Base-by-base conservation (phyloP, 2,113 vertebrate genomes). In the Albula glossodonta region DNA sequence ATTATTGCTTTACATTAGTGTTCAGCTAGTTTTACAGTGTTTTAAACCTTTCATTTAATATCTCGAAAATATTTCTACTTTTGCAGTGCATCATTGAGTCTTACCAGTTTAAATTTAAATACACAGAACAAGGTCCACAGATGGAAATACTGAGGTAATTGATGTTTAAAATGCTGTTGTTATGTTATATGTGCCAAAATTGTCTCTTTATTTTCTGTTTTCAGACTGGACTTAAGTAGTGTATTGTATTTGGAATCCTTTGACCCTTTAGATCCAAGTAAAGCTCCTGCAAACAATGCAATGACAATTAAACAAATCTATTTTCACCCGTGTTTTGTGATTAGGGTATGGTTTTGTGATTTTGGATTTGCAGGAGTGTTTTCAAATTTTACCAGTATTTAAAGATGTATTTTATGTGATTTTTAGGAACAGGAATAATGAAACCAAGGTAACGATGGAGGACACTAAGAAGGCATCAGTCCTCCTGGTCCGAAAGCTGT, bases 51-150 rank as follows among this genome's bases (percentile, higher is more conserved):
- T 80, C 51, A 4, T 80, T 41, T 50, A 85, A 85, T 83, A 19
- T 48, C 57, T 19, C 57, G 49, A 17, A 22, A 31, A 13, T 80
- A 78, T 50, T 85, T 60, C 53, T 52, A 19, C 17, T 93, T 77
- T 92, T 86, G 92, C 93, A 99, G 98, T 96, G 95, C 63, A 93
- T 99, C 86, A 96, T 97, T 84, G 98, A 99, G 90, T 98, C 97
- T 83, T 99, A 99, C 90, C 97, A 98, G 89, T 99, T 99, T 93
- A 99, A 97, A 90, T 97, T 99, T 95, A 98, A 95, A 91, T 99
- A 99, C 80, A 96, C 96, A 13, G 87, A 91, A 60, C 89, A 89
- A 2, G 97, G 98, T 87, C 97, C 97, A 81, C 87, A 95, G 87
- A 93, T 96, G 93, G 92, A 94, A 84, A 91, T 96, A 74, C n/a